A percentile compares a stretch with the other conserved stretches of the same genome.
These are phyloP conservation scores for Lacanobia wlatinum DNA, from an alignment of 2,888 invertebrate species.

Conservation along the genomic window DNA sequence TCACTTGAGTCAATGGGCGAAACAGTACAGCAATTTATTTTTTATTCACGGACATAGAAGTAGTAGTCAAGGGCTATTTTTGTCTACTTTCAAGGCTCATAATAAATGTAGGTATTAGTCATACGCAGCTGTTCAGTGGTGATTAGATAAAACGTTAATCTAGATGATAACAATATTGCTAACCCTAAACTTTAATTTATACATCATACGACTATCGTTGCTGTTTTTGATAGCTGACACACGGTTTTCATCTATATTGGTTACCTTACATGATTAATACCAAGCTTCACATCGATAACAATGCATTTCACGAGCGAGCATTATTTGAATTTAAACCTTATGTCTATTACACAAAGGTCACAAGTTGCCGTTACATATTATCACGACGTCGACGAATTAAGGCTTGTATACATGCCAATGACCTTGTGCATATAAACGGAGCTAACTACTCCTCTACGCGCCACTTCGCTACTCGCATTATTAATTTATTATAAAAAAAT, in stretches of 20 bases:
- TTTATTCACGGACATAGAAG: not conserved
- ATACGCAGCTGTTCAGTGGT: constrained; percentile 39
- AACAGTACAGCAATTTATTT: not conserved
- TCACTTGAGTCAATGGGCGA: too few species aligned
- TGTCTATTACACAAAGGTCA: too few species aligned
- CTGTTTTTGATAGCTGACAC: not conserved
- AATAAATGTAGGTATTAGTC: constrained; percentile 26
- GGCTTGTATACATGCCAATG: too few species aligned
- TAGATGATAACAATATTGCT: constrained; percentile 24
- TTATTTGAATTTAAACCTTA: not conserved
- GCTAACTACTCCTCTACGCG: too few species aligned
- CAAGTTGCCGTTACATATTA: too few species aligned
- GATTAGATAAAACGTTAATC: constrained; percentile 47
- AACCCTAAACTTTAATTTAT: constrained; percentile 28
- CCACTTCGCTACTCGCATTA: too few species aligned
- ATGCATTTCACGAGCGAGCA: not conserved
- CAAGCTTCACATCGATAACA: not conserved
- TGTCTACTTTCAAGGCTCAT: not conserved
- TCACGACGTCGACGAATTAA: too few species aligned
- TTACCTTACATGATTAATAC: not conserved
- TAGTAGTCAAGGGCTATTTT: not conserved
- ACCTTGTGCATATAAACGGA: too few species aligned
- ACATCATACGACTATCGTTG: not conserved
- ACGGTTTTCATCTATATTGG: not conserved
- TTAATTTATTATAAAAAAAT: too few species aligned